Percentiles rank a stretch among this genome's conserved stretches.
Conservation (phyloP, 1,140 invertebrate species). For the Drosophila kikkawai region DNA sequence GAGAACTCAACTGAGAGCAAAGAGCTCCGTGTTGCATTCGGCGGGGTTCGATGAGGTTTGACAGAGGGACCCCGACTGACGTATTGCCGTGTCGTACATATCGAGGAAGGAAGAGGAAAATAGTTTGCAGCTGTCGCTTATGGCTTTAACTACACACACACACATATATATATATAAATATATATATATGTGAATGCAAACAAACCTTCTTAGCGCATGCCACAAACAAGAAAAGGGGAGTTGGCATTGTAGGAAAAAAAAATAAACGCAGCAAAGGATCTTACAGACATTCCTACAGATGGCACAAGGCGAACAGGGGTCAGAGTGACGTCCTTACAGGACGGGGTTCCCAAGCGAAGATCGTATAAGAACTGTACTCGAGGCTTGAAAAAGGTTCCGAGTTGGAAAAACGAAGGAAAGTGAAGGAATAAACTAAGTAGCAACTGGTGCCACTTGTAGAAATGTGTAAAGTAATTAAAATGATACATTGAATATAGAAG, state of each 20-base stretch:
- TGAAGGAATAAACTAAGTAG: neutral
- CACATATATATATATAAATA: neutral
- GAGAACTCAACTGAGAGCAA: conserved; percentile 1
- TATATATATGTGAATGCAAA: conserved; percentile 12
- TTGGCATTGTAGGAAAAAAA: conserved; percentile 17
- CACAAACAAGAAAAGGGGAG: conserved; percentile 50
- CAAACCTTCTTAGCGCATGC: conserved; percentile 50
- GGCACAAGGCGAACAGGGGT: conserved; percentile 23
- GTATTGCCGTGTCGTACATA: conserved; percentile 28
- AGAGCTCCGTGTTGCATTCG: conserved; percentile 40
- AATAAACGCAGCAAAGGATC: conserved; percentile 30
- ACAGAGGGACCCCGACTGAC: conserved; percentile 39
- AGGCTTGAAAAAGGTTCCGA: conserved; percentile 7
- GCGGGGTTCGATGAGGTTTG: conserved; percentile 59
- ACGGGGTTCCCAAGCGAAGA: conserved; percentile 5
- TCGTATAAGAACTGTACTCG: conserved; percentile 40
- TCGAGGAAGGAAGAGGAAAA: conserved; percentile 32
- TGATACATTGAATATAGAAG: neutral
- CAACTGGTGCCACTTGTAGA: conserved; percentile 21
- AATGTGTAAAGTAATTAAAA: neutral
- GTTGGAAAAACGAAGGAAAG: conserved; percentile 26
- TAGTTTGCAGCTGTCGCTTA: conserved; percentile 77
- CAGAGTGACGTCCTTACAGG: conserved; percentile 31
- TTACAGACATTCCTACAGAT: conserved; percentile 48
- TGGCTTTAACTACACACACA: conserved; percentile 31